Conservation (phyloP, 1,140 invertebrate genomes). For the Physella acuta region DNA sequence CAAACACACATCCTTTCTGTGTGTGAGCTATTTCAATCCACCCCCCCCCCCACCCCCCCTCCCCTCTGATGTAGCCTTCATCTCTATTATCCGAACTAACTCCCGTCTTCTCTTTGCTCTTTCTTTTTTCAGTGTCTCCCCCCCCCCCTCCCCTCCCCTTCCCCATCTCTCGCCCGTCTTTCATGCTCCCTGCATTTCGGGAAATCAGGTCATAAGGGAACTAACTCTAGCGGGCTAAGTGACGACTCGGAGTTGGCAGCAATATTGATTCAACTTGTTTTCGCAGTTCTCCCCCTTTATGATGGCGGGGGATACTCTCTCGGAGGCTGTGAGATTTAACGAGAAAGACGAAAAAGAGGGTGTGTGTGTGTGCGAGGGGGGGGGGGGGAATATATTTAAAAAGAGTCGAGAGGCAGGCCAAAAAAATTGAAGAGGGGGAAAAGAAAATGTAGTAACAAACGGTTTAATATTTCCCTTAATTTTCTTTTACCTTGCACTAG, state of each 20-base stretch:
- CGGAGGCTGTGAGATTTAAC: neutral
- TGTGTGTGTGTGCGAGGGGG: neutral
- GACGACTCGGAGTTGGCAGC: neutral
- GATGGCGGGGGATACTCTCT: neutral
- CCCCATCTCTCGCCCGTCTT: neutral
- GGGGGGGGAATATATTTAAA: neutral
- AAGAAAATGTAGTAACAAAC: too few species aligned
- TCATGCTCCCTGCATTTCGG: neutral
- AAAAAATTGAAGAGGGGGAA: too few species aligned
- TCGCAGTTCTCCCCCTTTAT: neutral
- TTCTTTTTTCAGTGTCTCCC: neutral
- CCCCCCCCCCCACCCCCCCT: too few species aligned
- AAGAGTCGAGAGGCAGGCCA: neutral
- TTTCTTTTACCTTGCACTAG: too few species aligned
- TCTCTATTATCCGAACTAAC: neutral
- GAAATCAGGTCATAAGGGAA: neutral
- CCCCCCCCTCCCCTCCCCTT: neutral
- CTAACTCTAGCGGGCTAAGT: neutral
- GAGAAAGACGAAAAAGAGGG: neutral
- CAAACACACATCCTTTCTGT: neutral
- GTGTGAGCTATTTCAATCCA: neutral
- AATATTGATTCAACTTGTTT: constrained; percentile 1
- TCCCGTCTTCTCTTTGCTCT: neutral
- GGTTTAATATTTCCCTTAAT: too few species aligned
- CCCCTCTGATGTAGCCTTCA: neutral